These are phyloP conservation scores for Petrosia ficiformis DNA, from an alignment of 37 sponge, comb jelly and placozoan species.

Conservation along the genomic window DNA sequence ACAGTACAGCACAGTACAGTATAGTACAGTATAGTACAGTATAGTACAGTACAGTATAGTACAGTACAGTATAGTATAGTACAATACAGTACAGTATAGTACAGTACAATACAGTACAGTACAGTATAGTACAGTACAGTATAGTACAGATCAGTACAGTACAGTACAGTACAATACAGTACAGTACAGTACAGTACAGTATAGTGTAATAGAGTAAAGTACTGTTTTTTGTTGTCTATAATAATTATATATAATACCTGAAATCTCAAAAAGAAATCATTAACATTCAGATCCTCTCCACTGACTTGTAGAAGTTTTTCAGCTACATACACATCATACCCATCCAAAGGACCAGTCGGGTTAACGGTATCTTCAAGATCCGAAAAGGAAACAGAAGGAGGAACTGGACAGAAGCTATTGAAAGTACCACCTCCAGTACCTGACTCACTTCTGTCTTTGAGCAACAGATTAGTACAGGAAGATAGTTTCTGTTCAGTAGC, in stretches of 20 bases:
- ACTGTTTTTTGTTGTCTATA: too few species aligned
- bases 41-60: background rate
- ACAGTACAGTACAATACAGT: too few species aligned
- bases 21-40: too few species aligned
- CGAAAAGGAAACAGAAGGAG: conserved; percentile 26
- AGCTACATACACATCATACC: conserved; percentile 30
- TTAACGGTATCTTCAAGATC: background rate
- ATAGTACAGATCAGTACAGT: too few species aligned
- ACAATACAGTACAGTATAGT: too few species aligned
- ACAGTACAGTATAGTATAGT: too few species aligned
- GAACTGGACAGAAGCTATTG: conserved; percentile 43
- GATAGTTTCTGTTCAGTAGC: background rate
- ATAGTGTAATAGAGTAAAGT: too few species aligned
- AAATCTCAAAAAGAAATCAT: conserved; percentile 33
- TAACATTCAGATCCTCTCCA: background rate
- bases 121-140: too few species aligned
- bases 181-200: background rate
- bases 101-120: too few species aligned
- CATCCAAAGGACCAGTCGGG: conserved; percentile 29
- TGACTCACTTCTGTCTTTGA: background rate
- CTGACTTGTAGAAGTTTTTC: conserved; percentile 46
- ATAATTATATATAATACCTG: conserved; percentile 44
- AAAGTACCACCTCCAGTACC: background rate
- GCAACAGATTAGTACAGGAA: conserved; percentile 15
- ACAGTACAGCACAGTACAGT: too few species aligned